These are phyloP conservation scores for Carpatolechia fugitivella DNA, from an alignment of 2,888 invertebrate genomes.

Conservation along the genomic window DNA sequence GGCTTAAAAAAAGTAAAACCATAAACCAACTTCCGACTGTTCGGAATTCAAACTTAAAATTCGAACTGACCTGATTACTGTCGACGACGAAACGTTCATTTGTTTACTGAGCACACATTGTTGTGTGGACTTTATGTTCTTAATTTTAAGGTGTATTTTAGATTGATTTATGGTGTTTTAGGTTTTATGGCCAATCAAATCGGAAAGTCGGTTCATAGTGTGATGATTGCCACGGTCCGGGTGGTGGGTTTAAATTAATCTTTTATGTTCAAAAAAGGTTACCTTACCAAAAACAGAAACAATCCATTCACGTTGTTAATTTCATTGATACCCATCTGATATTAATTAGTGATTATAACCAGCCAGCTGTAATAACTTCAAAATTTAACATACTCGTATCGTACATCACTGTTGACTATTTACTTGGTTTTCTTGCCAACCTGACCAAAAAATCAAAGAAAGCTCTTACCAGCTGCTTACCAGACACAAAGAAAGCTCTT, in stretches of 20 bases:
- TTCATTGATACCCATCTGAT: too few relatives aligned
- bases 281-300: too few relatives aligned
- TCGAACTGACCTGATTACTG: conserved; percentile 44
- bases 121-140: neutral
- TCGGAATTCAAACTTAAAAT: conserved; percentile 15
- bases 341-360: too few relatives aligned
- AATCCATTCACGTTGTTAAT: too few relatives aligned
- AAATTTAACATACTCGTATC: too few relatives aligned
- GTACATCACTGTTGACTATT: too few relatives aligned
- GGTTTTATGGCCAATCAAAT: conserved; percentile 2
- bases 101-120: conserved; percentile 36
- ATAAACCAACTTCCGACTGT: conserved; percentile 32
- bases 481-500: too few relatives aligned
- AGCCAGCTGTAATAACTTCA: too few relatives aligned
- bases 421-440: too few relatives aligned
- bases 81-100: conserved; percentile 11
- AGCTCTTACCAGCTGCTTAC: too few relatives aligned
- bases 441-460: too few relatives aligned
- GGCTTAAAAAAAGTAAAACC: conserved; percentile 14
- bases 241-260: neutral
- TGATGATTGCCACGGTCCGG: conserved; percentile 2
- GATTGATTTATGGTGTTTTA: neutral
- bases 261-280: neutral
- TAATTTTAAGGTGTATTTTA: neutral
- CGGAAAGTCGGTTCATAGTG: conserved; percentile 3